Base-by-base conservation (phyloP, 2,797 vertebrate species). In the Semotilus atromaculatus region DNA sequence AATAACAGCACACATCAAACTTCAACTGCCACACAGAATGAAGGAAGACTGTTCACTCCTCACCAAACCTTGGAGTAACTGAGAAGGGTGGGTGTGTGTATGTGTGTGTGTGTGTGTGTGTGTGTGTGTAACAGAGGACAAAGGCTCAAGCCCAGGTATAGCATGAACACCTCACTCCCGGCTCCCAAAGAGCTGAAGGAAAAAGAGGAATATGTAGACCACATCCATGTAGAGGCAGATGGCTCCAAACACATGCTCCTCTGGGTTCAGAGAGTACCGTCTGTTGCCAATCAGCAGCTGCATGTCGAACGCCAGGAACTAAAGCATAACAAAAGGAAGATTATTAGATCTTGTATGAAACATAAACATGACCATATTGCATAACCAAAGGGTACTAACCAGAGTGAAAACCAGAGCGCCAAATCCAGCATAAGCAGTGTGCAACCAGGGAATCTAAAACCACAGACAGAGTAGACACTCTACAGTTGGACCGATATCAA, bases 221-320 rank as follows among this genome's bases (percentile, higher is more conserved):
- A 92, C 88, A 80, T 92, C 91, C 86, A 91, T 90, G 86, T 92
- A 92, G 79, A 92, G 91, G 80, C 90, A 90, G 73, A 91, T 87
- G 0, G 91, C 91, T 38, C 89, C 91, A 4, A 91, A 91, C 79
- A 92, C 88, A 13, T 92, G 87, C 82, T 92, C 91, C 80, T 92
- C 91, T 14, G 89, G 89, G 79, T 91, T 92, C 62, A 92, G 74
- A 8, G 91, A 90, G 81, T 91, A 89, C 26, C 85, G 84, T n/a
- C 89, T 62, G 82, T 92, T 91, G 4, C 91, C 91, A 77, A 90
- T 88, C 62, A 91, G 84, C 68, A 92, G 87, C 88, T 92, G 91
- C 51, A 88, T 86, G 45, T 90, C 89, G 73, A 89, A 90, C 3
- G 87, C 91, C 74, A 90, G 80, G 83, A 91, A 91, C 91, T 92